Evolutionary conservation across 2,797 vertebrate genomes (phyloP), one percentile per base, ranked within the genome.

Genomic region (Leuciscus waleckii): DNA sequence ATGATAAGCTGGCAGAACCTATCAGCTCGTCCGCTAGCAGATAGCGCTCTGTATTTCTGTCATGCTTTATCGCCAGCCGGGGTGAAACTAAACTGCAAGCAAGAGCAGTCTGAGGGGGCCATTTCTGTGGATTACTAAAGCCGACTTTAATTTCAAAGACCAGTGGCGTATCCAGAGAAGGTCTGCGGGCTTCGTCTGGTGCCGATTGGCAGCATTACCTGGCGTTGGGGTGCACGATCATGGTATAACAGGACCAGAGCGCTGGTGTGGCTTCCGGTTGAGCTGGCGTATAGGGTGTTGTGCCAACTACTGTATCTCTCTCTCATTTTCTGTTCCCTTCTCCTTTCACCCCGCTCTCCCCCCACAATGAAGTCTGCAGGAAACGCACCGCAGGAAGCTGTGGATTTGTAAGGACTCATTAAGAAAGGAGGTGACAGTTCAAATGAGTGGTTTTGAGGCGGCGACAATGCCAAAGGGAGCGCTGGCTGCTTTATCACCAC

Each of bases 71-170:
- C 95, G 92, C 93, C 93, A 95, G 94, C 94, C 92, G 93, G 92
- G 93, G 93, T 94, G 95, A 96, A 95, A 95, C 95, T 95, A 96
- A 96, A 96, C 93, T 94, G 91, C 81, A 91, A 93, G 93, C 91
- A 94, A 95, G 94, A 94, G 92, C 88, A 92, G 92, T 94, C 93
- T 90, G 92, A 94, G 94, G 93, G 84, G 93, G 93, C 94, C 93
- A 93, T 95, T 95, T 95, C 93, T 93, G 91, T 94, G 95, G 95
- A 95, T 96, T 95, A 96, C 93, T 41, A 92, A 93, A 92, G 92
- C 94, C 92, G 93, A 95, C 94, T 95, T 95, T 96, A 96, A 96
- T 96, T 96, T 96, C 94, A 96, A 95, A 96, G 95, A 95, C 95
- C 95, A 95, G 85, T 95, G 95, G 94, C 93, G 94, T 95, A 95